Base-by-base conservation (phyloP, 2,113 vertebrate genomes). In the Brevimyrus niger region DNA sequence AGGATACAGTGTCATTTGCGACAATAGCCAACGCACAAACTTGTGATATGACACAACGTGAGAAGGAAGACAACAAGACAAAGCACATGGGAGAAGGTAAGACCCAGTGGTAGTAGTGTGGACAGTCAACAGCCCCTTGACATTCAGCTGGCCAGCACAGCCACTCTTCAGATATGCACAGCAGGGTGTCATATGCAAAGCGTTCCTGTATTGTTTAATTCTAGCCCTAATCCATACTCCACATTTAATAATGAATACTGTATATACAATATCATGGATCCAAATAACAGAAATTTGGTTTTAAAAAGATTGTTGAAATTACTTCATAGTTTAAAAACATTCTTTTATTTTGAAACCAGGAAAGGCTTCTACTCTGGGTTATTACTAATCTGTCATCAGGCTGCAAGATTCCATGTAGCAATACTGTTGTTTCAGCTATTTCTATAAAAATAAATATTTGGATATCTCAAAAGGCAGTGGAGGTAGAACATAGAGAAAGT, bases 11-110 rank as follows among this genome's bases (percentile, higher is more conserved):
- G 94, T 94, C 92, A 95, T 94, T 93, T 92, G 94, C 90, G 95
- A 93, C 93, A 94, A 94, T 92, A 94, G 92, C 91, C 91, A 93
- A 94, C 90, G 91, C 92, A 95, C 93, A 94, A 94, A 94, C 85
- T 91, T 92, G 95, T 93, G 94, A 94, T 92, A 91, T 93, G 91
- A 93, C 93, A 94, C 92, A 95, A 94, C 94, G 94, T 95, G 92
- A 91, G 90, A 93, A 93, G 92, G 93, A 91, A 94, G 92, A 95
- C 93, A 94, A 93, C 91, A 88, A 92, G 90, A 93, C 76, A 91
- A 92, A 89, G 80, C 80, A 83, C 10, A 84, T 89, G 76, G 61
- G 88, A 89, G 38, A 47, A 84, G 51, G 51, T 38, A 47, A 46
- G 53, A 46, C 50, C 42, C 44, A 21, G 7, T n/a, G 15, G 13